Evolutionary conservation across 2,797 vertebrate species (phyloP), one percentile per base, ranked within the genome.

Genomic region (Peromyscus melanophrys): DNA sequence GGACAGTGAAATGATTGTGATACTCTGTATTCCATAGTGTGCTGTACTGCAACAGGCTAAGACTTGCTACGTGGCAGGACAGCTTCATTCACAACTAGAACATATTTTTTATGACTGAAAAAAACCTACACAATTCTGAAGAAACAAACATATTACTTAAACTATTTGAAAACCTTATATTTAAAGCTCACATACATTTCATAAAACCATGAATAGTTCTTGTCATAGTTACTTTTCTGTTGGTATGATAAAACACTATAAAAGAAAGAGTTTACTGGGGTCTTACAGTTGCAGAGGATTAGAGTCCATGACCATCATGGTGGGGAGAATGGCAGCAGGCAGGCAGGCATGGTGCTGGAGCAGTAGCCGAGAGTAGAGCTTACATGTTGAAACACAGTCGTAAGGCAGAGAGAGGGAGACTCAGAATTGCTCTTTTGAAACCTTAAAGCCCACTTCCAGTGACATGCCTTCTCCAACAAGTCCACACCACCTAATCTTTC

Each of bases 31-130:
- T 80, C 77, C 71, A 55, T 23, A 89, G 49, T 34, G 9, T 76
- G 23, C 59, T 0, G 1, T 61, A 17, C n/a, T 52, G 29, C 63
- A 87, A 7, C 6, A 89, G 55, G 34, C 49, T 17, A 59, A 40
- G 17, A 49, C 57, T 92, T 49, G 71, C 37, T 75, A 43, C 46
- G 25, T 2, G 19, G 12, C 2, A 67, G 55, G 55, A 29, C 12
- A 55, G 25, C 69, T 37, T 59, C n/a, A 29, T 52, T 92, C 85
- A 86, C 31, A 83, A 43, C 71, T 29, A 82, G 73, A 85, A 27
- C 52, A 55, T 78, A 59, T 21, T 95, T 90, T 82, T 96, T 90
- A 59, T 63, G 89, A 85, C 73, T 59, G 61, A 49, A 87, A 76
- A 76, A 40, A 75, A 43, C 7, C 69, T 96, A 2, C 6, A 93